Percentiles rank a stretch among this genome's conserved stretches.
These are phyloP conservation scores for Zoanthus sociatus DNA, from an alignment of 92 coral and sea anemone species.

Conservation along the genomic window DNA sequence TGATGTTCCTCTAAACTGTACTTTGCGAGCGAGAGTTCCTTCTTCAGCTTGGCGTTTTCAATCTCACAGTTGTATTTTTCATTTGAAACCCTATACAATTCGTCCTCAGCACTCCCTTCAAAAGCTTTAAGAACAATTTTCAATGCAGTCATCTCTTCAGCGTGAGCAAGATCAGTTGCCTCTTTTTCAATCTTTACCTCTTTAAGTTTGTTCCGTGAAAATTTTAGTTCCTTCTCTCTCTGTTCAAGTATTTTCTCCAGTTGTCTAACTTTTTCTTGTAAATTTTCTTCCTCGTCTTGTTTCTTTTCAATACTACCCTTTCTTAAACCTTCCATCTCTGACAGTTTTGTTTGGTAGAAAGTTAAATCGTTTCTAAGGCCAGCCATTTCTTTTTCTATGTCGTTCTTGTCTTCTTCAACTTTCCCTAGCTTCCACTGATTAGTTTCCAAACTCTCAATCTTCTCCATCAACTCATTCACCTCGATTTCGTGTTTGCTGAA, in stretches of 20 bases:
- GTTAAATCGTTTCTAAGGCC: slow-evolving; percentile 61
- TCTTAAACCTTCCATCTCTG: slow-evolving; percentile 69
- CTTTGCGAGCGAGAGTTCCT: slow-evolving; percentile 61
- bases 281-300: slow-evolving; percentile 55
- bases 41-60: slow-evolving; percentile 68
- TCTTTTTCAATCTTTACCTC: slow-evolving; percentile 69
- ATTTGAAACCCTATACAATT: slow-evolving; percentile 57
- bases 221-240: slow-evolving; percentile 56
- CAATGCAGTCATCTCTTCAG: slow-evolving; percentile 32
- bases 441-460: slow-evolving; percentile 44
- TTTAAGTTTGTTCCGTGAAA: slow-evolving; percentile 53
- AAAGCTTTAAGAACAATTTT: slow-evolving; percentile 36
- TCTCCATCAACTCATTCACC: slow-evolving; percentile 46
- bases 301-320: slow-evolving; percentile 54
- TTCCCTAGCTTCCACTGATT: slow-evolving; percentile 43
- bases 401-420: slow-evolving; percentile 45
- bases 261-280: slow-evolving; percentile 56
- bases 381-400: slow-evolving; percentile 49
- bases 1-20: slow-evolving; percentile 68
- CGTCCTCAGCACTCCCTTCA: slow-evolving; percentile 46
- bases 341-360: slow-evolving; percentile 56
- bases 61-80: slow-evolving; percentile 75
- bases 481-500: slow-evolving; percentile 53
- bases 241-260: slow-evolving; percentile 63
- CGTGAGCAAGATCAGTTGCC: slow-evolving; percentile 19